A percentile compares a stretch with the other conserved stretches of the same genome.
These are phyloP conservation scores for Menidia menidia DNA, from an alignment of 2,797 vertebrate species.

Conservation along the genomic window DNA sequence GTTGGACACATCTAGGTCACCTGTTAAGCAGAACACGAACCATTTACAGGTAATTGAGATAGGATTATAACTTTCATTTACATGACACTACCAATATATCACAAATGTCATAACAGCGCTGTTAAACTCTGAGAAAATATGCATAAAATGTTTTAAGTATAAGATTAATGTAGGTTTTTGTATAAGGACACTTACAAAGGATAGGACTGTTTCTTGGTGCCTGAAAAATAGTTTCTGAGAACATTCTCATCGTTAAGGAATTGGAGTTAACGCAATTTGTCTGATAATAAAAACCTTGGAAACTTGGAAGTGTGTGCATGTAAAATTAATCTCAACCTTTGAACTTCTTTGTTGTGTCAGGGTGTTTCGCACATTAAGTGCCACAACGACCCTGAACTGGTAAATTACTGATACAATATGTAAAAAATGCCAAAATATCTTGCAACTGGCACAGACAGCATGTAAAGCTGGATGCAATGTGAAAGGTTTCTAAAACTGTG, in stretches of 20 bases:
- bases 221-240: not conserved
- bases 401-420: too few relatives aligned
- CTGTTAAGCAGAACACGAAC: not conserved
- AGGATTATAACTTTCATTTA: not conserved
- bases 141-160: too few relatives aligned
- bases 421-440: too few relatives aligned
- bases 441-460: not conserved
- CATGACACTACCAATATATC: not conserved
- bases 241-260: not conserved
- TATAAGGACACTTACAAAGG: too few relatives aligned
- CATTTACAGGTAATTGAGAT: not conserved
- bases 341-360: not conserved
- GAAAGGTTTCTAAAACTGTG: not conserved
- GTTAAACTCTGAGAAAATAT: too few relatives aligned
- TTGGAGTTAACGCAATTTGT: not conserved
- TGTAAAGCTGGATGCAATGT: not conserved
- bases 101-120: not conserved
- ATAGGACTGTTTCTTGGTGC: too few relatives aligned
- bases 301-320: not conserved
- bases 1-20: not conserved
- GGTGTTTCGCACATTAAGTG: not conserved
- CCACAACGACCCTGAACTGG: too few relatives aligned
- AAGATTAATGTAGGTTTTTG: too few relatives aligned
- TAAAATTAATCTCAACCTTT: not conserved
- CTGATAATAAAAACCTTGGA: not conserved